These are phyloP conservation scores for Ailurus styani DNA, from an alignment of 2,113 vertebrate species.

Conservation along the genomic window DNA sequence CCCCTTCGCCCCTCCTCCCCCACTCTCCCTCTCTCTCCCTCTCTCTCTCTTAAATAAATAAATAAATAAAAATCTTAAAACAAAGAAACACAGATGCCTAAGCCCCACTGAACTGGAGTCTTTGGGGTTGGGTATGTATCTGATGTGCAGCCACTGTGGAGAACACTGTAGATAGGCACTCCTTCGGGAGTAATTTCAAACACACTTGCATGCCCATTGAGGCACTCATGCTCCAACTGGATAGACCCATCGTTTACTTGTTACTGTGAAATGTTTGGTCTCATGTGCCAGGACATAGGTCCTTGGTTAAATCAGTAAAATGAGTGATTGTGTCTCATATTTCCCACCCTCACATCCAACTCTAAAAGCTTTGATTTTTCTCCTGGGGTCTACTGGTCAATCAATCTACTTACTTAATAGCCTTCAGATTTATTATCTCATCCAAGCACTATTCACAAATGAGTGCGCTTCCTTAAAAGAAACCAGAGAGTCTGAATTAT, in stretches of 20 bases:
- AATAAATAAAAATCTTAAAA: neutral
- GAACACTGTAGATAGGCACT: neutral
- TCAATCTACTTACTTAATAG: neutral
- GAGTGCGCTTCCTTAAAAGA: neutral
- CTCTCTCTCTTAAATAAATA: neutral
- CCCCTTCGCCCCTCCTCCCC: neutral
- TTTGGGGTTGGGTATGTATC: neutral
- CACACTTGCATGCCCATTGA: neutral
- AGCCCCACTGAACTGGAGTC: neutral
- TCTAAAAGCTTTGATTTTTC: conserved; percentile 24
- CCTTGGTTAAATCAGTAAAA: neutral
- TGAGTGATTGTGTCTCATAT: neutral
- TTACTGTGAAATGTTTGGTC: neutral
- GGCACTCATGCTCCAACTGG: neutral
- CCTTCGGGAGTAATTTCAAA: neutral
- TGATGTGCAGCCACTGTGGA: neutral
- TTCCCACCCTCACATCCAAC: neutral
- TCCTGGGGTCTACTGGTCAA: neutral
- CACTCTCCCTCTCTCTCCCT: no score
- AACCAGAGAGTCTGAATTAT: neutral
- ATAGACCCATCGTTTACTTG: neutral
- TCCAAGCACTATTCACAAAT: neutral
- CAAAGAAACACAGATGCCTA: neutral
- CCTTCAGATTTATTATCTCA: neutral
- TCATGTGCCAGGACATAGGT: neutral